Evolutionary conservation across 2,797 vertebrate genomes (phyloP).

Genomic region (Sebastes cheni): DNA sequence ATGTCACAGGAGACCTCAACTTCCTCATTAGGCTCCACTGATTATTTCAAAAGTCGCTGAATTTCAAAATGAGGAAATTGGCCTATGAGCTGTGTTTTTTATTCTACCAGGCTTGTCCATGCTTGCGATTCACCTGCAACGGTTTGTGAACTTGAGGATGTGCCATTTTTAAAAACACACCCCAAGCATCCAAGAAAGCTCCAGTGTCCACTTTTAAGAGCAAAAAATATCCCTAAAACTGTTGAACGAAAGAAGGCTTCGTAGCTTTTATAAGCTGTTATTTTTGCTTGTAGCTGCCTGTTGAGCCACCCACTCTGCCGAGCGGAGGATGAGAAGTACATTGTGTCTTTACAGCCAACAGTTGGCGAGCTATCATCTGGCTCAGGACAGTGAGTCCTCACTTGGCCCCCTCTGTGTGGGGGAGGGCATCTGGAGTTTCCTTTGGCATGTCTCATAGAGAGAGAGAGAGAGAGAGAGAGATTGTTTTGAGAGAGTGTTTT

Average conservation of each 20-base stretch:
- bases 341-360: slow-evolving; percentile 72
- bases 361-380: slow-evolving; percentile 70
- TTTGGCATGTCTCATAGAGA: slow-evolving; percentile 44
- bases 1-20: slow-evolving; percentile 32
- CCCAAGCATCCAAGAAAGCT: neutral
- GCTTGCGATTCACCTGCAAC: neutral
- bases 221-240: neutral
- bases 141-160: neutral
- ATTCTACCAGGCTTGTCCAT: neutral
- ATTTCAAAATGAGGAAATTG: slow-evolving; percentile 38
- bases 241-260: neutral
- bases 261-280: neutral
- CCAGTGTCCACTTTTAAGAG: neutral
- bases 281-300: slow-evolving; percentile 16
- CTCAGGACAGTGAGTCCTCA: slow-evolving; percentile 60
- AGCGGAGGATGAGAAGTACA: slow-evolving; percentile 63
- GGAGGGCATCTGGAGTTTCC: slow-evolving; percentile 63
- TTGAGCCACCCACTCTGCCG: slow-evolving; percentile 52
- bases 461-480: slow-evolving; percentile 4
- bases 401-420: slow-evolving; percentile 15
- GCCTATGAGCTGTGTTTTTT: neutral
- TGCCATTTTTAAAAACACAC: slow-evolving; percentile 1
- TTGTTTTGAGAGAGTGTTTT: slow-evolving; percentile 11
- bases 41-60: slow-evolving; percentile 31
- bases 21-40: slow-evolving; percentile 48